phyloP scores from a whole-genome alignment of 2,113 vertebrate species.

The Oncorhynchus mykiss region DNA sequence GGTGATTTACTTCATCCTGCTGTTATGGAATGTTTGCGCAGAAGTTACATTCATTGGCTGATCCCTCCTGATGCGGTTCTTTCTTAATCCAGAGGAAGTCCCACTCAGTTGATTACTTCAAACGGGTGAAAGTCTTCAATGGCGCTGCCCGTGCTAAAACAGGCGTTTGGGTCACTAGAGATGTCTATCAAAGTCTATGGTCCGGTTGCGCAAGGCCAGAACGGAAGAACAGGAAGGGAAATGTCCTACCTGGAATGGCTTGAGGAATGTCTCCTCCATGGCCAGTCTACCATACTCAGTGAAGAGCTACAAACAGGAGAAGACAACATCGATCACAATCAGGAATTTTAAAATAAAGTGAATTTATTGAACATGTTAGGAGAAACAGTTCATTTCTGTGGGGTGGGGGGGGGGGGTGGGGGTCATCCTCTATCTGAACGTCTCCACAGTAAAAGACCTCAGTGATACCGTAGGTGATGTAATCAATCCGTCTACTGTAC shows the following conservation, averaged over 20 bases:
- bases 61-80: no score
- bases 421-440: neutral
- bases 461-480: neutral
- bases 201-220: neutral
- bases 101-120: no score
- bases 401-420: no score
- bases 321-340: neutral
- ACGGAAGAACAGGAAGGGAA: neutral
- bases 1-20: no score
- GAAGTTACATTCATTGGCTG: neutral
- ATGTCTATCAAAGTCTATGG: no score
- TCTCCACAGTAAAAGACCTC: neutral
- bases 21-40: no score
- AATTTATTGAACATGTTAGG: neutral
- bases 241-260: slow-evolving; percentile 94
- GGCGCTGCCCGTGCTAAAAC: no score
- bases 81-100: no score
- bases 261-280: slow-evolving; percentile 97
- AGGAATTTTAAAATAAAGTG: neutral
- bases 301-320: slow-evolving; percentile 82
- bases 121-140: no score
- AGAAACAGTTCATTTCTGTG: neutral
- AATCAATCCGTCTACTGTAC: slow-evolving; percentile 51
- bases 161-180: no score
- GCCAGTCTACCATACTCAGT: slow-evolving; percentile 96